phyloP scores from a whole-genome alignment of 2,113 vertebrate genomes.

The Hippopotamus amphibius region DNA sequence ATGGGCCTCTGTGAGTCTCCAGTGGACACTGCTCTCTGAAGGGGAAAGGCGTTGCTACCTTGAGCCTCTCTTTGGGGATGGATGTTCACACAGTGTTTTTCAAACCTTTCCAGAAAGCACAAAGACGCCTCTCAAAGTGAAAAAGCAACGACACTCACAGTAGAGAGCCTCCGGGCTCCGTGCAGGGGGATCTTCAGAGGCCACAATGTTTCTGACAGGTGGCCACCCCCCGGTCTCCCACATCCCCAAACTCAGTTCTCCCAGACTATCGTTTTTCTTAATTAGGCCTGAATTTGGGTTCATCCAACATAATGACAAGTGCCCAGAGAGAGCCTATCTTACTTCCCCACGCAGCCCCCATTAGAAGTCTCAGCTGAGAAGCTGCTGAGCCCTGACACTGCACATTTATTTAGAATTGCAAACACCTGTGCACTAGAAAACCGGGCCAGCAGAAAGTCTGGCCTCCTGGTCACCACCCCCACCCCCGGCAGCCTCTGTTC shows the following conservation, averaged over 20 bases:
- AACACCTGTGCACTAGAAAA: constrained; percentile 79
- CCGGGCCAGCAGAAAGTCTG: constrained; percentile 66
- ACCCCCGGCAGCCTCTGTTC: not conserved
- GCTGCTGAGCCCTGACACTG: constrained; percentile 66
- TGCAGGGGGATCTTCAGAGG: not conserved
- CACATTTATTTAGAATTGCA: constrained; percentile 76
- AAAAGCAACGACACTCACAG: not conserved
- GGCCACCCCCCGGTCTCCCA: not conserved
- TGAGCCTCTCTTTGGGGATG: not conserved
- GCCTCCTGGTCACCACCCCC: not conserved
- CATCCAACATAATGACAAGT: constrained; percentile 45
- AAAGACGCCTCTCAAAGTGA: not conserved
- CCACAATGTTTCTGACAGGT: not conserved
- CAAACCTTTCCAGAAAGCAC: not conserved
- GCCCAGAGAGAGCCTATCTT: constrained; percentile 45
- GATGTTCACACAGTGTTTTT: not conserved
- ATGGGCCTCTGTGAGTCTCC: not conserved
- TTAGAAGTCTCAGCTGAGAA: constrained; percentile 69
- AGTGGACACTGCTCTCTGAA: accelerated
- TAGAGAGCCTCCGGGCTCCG: not conserved
- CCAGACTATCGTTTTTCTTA: not conserved
- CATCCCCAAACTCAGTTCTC: constrained; percentile 24
- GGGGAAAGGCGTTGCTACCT: not conserved
- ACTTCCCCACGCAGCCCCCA: constrained; percentile 59
- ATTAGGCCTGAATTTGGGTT: constrained; percentile 56